Base-by-base conservation (phyloP, 1,140 invertebrate species). In the Bombus affinis region DNA sequence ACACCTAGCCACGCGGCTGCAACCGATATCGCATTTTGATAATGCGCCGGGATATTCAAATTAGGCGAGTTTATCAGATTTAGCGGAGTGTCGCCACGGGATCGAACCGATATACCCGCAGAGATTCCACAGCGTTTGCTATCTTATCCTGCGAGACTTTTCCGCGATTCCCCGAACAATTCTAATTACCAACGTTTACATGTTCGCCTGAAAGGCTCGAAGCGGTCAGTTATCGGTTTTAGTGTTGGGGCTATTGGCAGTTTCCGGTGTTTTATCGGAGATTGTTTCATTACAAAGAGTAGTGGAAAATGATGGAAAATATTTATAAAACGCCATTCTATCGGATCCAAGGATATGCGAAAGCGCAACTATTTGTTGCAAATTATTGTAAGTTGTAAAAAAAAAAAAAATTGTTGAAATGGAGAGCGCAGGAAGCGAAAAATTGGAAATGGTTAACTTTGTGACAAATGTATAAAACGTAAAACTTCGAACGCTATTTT, bases 41-140 rank as follows among this genome's bases (percentile, higher is more conserved):
- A 94, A 95, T 94, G 92, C 93, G 86, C 89, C 83, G 87, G 91
- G 92, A 92, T 95, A 95, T 94, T 94, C 94, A 95, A 95, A 95
- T 94, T 92, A 94, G 91, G 87, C 89, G 81, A 93, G 93, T 93
- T 94, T 92, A 93, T 94, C 93, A 93, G 93, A 94, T 95, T 95
- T 94, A 94, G 91, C 89, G 88, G 79, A 90, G 86, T 86, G 85
- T 92, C 91, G 87, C 91, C 90, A 83, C 85, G 86, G 86, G 86
- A 91, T 92, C 88, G 88, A 28, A 12, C 84, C 78, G 87, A 91
- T 92, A 89, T 79, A 81, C 70, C 81, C 3, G 9, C 44, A 62
- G 77, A 42, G 81, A 86, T 81, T 44, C 78, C 35, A 44, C n/a
- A 68, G 22, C 57, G n/a, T 62, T 25, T 9, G n/a, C 37, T 86